Base-by-base conservation (phyloP, 2,888 invertebrate species). In the Phymatocera aterrima region DNA sequence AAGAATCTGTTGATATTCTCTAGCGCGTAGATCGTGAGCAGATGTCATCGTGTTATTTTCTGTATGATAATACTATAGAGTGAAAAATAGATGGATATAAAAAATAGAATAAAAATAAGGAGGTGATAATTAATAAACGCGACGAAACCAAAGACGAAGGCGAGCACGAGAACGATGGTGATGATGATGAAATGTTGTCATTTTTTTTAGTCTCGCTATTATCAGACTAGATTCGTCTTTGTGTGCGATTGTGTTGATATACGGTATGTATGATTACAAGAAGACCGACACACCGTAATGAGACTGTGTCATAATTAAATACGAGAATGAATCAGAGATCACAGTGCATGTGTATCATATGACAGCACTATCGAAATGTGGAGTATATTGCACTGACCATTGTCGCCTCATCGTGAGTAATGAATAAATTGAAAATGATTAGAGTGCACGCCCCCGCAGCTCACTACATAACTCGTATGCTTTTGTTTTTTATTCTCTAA, bases 1-100 rank as follows among this genome's bases (percentile, higher is more conserved):
- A 21, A 93, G 87, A 57, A 93, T 88, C 83, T 92, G 91, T 87
- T 92, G 91, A 84, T 91, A 90, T 84, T 91, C 88, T 77, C 83
- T 87, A n/a, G 79, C 78, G 24, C 83, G 81, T 79, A 79, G 79
- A 75, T 88, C 85, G 60, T 87, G 72, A 6, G 31, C 34, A 15
- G 72, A 48, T 48, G 31, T 51, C 51, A 51, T 72, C 34, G 12
- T n/a, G n/a, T 61, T 31, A 64, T 64, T 34, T 51, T 48, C 34
- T 51, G 18, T 72, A n/a, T n/a, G 37, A 51, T 31, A n/a, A 40
- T 8, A 40, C 5, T 8, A 40, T 4, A 1, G 21, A 28, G 24
- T 57, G 15, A 40, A 40, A 6, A 12, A 40, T 40, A 10, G 12
- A 40, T 40, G n/a, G n/a, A n/a, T 2, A 40, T 40, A 40, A 12